Percentiles rank a stretch among this genome's conserved stretches.
These are phyloP conservation scores for Cancer borealis DNA, from an alignment of 2,888 invertebrate species.

Conservation along the genomic window DNA sequence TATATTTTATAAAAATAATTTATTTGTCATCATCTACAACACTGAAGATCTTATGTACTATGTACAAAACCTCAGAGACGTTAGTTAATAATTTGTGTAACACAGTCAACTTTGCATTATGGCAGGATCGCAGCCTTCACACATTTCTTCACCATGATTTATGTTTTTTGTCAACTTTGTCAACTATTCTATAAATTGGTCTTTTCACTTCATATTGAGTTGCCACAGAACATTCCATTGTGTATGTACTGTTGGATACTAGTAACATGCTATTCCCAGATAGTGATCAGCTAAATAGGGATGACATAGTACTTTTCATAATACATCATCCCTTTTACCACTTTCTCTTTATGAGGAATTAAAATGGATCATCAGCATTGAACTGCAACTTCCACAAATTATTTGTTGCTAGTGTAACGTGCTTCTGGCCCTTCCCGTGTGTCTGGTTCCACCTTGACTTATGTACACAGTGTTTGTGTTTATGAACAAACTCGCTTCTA, in stretches of 20 bases:
- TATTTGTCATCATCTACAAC: neutral
- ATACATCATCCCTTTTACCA: neutral
- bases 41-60: constrained; percentile 1
- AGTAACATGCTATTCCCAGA: no score
- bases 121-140: neutral
- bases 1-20: neutral
- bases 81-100: neutral
- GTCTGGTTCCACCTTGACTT: neutral
- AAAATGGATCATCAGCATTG: neutral
- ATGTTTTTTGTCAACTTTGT: neutral
- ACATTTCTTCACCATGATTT: neutral
- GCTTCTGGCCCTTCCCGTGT: neutral
- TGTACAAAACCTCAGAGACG: neutral
- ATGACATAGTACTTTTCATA: neutral
- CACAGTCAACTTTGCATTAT: neutral
- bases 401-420: neutral
- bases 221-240: no score
- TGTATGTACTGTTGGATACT: no score
- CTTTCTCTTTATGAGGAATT: neutral
- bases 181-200: neutral
- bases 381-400: neutral
- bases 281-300: neutral
- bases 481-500: neutral
- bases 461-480: neutral
- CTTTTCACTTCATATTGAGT: neutral